Percentiles rank a stretch among this genome's conserved stretches.
These are phyloP conservation scores for Chamaetylas fuelleborni DNA, from an alignment of 2,113 vertebrate genomes.

Conservation along the genomic window DNA sequence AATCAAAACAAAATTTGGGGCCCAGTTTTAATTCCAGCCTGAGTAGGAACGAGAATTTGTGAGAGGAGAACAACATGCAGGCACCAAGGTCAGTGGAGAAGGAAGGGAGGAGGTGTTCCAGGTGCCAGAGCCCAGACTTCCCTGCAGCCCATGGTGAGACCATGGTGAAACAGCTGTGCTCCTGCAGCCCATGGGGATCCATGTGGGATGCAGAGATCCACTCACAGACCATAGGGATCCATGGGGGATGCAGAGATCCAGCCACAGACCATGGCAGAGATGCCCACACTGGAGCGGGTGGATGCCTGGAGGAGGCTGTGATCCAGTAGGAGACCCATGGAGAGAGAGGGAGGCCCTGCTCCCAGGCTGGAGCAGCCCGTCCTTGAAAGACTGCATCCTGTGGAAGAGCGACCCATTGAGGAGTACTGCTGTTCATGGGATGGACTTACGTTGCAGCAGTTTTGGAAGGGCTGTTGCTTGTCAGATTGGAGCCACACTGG, in stretches of 20 bases:
- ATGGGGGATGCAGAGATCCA: background rate
- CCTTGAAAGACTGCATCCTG: accelerated
- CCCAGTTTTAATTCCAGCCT: background rate
- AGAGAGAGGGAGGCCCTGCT: background rate
- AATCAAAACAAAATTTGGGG: background rate
- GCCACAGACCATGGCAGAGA: accelerated
- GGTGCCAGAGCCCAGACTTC: accelerated
- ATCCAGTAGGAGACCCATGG: background rate
- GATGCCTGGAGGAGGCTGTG: background rate
- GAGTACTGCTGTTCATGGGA: background rate
- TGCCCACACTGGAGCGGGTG: accelerated
- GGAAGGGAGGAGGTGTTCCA: background rate
- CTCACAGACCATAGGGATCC: background rate
- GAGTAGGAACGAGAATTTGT: background rate
- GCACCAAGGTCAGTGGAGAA: background rate
- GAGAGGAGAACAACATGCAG: background rate
- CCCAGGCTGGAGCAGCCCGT: background rate
- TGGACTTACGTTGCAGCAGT: background rate
- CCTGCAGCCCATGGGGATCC: background rate
- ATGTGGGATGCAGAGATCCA: background rate
- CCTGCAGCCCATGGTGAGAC: background rate
- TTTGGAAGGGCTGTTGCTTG: background rate
- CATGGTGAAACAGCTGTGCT: background rate
- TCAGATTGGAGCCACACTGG: background rate
- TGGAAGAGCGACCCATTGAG: background rate